These are phyloP conservation scores for Alosa alosa DNA, from an alignment of 2,113 vertebrate genomes.

Conservation along the genomic window DNA sequence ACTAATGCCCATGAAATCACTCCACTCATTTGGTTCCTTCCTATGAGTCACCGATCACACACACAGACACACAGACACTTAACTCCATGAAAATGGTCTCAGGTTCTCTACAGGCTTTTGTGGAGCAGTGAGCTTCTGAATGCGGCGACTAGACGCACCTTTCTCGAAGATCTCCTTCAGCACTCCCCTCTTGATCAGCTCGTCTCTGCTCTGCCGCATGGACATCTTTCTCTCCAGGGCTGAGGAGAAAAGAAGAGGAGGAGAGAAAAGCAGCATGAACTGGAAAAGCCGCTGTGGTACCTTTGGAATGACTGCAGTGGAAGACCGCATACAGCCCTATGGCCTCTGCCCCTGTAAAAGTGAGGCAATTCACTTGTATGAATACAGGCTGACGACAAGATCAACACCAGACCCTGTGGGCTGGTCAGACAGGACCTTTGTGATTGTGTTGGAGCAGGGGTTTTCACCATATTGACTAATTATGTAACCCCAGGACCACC, in stretches of 20 bases:
- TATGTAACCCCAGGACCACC: too few relatives aligned
- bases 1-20: neutral
- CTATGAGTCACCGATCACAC: neutral
- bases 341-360: neutral
- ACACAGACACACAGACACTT: neutral
- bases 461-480: too few relatives aligned
- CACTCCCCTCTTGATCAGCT: conserved; percentile 95
- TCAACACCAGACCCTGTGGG: neutral
- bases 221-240: conserved; percentile 98
- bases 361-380: neutral
- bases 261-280: neutral
- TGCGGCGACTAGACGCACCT: conserved; percentile 74
- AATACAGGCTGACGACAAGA: neutral
- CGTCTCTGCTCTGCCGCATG: conserved; percentile 94
- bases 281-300: neutral
- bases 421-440: neutral
- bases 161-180: conserved; percentile 98
- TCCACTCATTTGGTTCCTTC: neutral
- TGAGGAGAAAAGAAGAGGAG: conserved; percentile 54
- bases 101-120: neutral
- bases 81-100: too few relatives aligned
- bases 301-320: neutral
- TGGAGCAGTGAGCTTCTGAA: neutral
- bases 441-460: neutral
- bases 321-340: neutral